Base-by-base conservation (phyloP, 1,140 invertebrate species). In the Nasonia longicornis region DNA sequence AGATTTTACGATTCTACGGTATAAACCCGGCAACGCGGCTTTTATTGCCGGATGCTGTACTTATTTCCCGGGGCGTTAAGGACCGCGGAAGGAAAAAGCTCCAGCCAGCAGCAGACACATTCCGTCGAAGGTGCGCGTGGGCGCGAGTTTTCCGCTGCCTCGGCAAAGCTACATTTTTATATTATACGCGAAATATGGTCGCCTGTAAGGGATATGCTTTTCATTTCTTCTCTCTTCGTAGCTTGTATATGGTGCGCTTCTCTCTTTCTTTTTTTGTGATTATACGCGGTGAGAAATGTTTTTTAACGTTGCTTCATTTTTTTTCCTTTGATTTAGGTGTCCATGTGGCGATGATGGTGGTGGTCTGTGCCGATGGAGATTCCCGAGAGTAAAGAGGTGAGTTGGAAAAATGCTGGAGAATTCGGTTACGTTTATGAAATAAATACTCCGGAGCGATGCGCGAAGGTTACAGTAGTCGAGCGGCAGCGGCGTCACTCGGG, bases 401-500 rank as follows among this genome's bases (percentile, higher is more conserved):
- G 64, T 22, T 22, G 20, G 4, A 22, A 22, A 22, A 66, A 66
- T 29, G 66, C 26, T 11, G 20, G 22, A 29, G 26, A 67, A 31
- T 31, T 7, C 7, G 22, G 26, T 67, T 31, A 67, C 6, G 66
- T 67, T 31, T 67, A 67, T 67, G 22, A 67, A 66, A 67, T 66
- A 77, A 77, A 77, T 66, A 42, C 38, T 42, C 38, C 38, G 38
- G 38, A 1, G 38, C 38, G 35, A 2, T 2, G 35, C 16, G 20
- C 35, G 38, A 69, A 71, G 35, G 16, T 38, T 35, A 20, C 6
- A 10, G 12, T 20, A 10, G 12, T 20, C 26, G 26, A 67, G 64
- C 22, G 31, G 66, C 66, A 69, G 45, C 58, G 31, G 74, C 20
- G 79, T 81, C 69, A 70, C 75, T 81, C 70, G 80, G 72, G 48